These are phyloP conservation scores for Struthio camelus DNA, from an alignment of 2,113 vertebrate species.

Conservation along the genomic window DNA sequence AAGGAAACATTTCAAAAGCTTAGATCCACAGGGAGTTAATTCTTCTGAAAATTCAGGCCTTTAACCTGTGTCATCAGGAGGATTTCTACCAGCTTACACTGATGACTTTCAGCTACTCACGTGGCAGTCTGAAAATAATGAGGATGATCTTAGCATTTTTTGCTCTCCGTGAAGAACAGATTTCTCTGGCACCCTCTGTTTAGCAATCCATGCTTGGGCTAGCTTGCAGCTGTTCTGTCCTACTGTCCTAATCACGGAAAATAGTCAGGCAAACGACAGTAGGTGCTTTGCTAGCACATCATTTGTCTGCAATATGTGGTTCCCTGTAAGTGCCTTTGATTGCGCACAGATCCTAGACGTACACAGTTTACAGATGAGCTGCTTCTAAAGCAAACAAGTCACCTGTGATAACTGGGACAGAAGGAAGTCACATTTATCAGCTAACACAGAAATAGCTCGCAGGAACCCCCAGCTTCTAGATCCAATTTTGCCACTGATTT, in stretches of 20 bases:
- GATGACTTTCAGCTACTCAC: conserved; percentile 34
- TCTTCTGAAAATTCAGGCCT: background rate
- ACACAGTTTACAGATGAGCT: background rate
- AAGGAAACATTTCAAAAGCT: background rate
- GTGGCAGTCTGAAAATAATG: conserved; percentile 76
- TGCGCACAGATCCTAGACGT: background rate
- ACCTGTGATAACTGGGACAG: background rate
- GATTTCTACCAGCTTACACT: background rate
- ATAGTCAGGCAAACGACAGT: background rate
- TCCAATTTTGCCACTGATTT: background rate
- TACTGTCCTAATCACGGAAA: background rate
- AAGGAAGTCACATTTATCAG: background rate
- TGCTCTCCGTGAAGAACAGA: conserved; percentile 75
- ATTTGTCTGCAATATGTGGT: background rate
- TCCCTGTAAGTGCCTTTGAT: background rate
- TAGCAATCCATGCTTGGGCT: background rate
- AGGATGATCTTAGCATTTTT: conserved; percentile 3
- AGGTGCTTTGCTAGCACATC: background rate
- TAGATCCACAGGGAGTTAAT: background rate
- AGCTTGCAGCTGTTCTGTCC: background rate
- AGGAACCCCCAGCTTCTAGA: background rate
- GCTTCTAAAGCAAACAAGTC: background rate
- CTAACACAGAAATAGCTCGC: background rate
- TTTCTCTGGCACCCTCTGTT: conserved; percentile 73
- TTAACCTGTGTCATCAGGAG: background rate